These are phyloP conservation scores for Epizoanthus rinbou DNA, from an alignment of 92 coral and sea anemone genomes.

Conservation along the genomic window DNA sequence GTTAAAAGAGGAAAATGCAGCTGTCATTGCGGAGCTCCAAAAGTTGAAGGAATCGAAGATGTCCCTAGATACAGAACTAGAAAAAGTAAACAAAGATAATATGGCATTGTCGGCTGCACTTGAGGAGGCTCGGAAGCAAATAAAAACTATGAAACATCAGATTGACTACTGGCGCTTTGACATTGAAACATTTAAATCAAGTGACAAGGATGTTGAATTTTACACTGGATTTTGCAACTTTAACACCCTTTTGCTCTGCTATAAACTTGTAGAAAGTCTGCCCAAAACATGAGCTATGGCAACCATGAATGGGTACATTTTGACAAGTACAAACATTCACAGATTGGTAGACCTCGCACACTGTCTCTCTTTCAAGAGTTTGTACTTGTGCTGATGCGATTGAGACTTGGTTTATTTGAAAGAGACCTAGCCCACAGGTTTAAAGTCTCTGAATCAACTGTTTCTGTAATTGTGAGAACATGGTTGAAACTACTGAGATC, in stretches of 20 bases:
- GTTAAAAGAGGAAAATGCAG: slow-evolving; percentile 33
- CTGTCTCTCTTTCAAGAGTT: slow-evolving; percentile 52
- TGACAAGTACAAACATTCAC: slow-evolving; percentile 23
- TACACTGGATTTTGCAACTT: slow-evolving; percentile 50
- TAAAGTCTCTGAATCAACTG: slow-evolving; percentile 43
- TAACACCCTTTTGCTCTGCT: slow-evolving; percentile 39
- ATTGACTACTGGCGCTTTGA: slow-evolving; percentile 49
- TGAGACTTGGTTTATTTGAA: slow-evolving; percentile 60
- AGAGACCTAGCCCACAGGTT: slow-evolving; percentile 59
- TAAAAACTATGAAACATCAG: slow-evolving; percentile 31
- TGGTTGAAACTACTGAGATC: slow-evolving; percentile 49
- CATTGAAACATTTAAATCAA: slow-evolving; percentile 44
- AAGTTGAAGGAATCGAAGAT: slow-evolving; percentile 26
- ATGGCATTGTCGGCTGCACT: slow-evolving; percentile 20
- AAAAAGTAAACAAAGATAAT: slow-evolving; percentile 27
- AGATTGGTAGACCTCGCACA: slow-evolving; percentile 46
- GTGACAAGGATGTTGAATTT: slow-evolving; percentile 54
- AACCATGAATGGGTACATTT: slow-evolving; percentile 36
- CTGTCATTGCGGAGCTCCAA: slow-evolving; percentile 29
- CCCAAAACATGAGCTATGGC: slow-evolving; percentile 24
- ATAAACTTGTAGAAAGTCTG: slow-evolving; percentile 27
- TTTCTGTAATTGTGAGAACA: slow-evolving; percentile 47
- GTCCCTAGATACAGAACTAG: slow-evolving; percentile 28
- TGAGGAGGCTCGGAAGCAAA: slow-evolving; percentile 31
- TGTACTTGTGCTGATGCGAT: slow-evolving; percentile 47